Conservation (phyloP, 2,888 invertebrate genomes). For the Helicoverpa assulta region DNA sequence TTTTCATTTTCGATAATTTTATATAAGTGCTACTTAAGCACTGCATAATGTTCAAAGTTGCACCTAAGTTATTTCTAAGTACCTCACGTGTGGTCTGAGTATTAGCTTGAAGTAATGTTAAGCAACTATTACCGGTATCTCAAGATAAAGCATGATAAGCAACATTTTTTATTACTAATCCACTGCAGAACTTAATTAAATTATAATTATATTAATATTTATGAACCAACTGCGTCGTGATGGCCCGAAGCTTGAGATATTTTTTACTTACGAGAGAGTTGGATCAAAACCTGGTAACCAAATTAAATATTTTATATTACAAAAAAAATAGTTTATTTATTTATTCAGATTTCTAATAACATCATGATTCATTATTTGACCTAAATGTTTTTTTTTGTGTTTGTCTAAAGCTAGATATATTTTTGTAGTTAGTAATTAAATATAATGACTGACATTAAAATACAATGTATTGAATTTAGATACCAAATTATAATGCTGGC, state of each 20-base stretch:
- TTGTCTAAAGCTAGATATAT: not conserved
- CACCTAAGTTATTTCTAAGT: constrained; percentile 38
- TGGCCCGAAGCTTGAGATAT: not conserved
- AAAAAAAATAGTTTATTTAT: too few species aligned
- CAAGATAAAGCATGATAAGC: constrained; percentile 39
- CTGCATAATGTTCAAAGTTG: constrained; percentile 9
- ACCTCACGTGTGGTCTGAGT: constrained; percentile 48
- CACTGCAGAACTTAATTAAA: constrained; percentile 33
- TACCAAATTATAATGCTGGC: constrained; percentile 1
- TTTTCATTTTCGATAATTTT: not conserved
- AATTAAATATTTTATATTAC: too few species aligned
- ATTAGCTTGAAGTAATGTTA: constrained; percentile 26
- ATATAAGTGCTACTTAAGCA: not conserved
- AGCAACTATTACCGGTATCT: constrained; percentile 45
- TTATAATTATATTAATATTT: constrained; percentile 37
- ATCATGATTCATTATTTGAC: too few species aligned
- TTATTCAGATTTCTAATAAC: too few species aligned
- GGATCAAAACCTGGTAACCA: too few species aligned
- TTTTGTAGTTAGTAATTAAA: constrained; percentile 16
- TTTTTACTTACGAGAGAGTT: not conserved
- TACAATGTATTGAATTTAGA: constrained; percentile 9
- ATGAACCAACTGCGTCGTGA: constrained; percentile 1
- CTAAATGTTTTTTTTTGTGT: not conserved
- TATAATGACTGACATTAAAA: constrained; percentile 9
- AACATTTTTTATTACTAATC: constrained; percentile 38